phyloP scores from a whole-genome alignment of 2,113 vertebrate species.

The Silurus asotus region DNA sequence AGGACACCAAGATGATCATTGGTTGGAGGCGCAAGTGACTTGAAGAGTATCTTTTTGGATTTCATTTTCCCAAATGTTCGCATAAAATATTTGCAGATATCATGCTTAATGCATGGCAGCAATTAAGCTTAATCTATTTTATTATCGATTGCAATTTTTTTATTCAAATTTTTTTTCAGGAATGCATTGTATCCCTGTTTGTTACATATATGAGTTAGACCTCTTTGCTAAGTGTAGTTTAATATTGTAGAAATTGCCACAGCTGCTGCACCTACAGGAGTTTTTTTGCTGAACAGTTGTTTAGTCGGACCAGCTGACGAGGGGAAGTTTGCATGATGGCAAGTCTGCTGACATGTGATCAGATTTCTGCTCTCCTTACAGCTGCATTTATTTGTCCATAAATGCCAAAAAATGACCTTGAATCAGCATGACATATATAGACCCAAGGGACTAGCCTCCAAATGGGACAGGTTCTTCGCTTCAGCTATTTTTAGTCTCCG shows the following conservation, averaged over 20 bases:
- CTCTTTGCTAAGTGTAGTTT: background rate
- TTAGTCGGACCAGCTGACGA: background rate
- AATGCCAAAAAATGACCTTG: constrained; percentile 11
- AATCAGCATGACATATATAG: constrained; percentile 23
- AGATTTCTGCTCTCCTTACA: constrained; percentile 1
- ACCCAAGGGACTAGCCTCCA: background rate
- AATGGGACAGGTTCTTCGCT: constrained; percentile 20
- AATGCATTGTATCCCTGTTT: background rate
- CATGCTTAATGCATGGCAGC: constrained; percentile 9
- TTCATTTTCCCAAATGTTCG: background rate
- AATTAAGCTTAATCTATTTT: background rate
- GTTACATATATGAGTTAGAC: background rate
- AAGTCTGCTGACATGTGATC: background rate
- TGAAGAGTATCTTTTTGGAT: background rate
- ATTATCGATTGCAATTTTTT: background rate
- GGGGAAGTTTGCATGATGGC: background rate
- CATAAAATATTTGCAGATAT: background rate
- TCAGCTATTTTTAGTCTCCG: constrained; percentile 33
- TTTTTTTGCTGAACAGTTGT: constrained; percentile 5
- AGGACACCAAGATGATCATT: background rate
- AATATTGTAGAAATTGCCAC: background rate
- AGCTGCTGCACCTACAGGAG: background rate
- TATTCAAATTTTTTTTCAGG: background rate
- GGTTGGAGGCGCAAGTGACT: background rate
- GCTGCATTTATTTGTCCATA: background rate